phyloP scores from a whole-genome alignment of 2,888 invertebrate genomes.

The Campaea margaritaria region DNA sequence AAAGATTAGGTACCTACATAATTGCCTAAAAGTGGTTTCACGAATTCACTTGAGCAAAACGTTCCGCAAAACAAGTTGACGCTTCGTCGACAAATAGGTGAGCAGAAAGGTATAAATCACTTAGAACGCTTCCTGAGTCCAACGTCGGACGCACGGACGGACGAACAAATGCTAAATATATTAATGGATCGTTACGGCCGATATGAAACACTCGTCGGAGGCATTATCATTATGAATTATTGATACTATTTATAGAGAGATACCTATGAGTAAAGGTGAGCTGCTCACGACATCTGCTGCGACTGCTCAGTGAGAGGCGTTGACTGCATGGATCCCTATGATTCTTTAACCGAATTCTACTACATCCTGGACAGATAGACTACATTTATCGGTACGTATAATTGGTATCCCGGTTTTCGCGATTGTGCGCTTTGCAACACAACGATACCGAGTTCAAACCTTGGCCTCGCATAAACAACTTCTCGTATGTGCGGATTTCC shows the following conservation, averaged over 20 bases:
- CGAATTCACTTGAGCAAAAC: conserved; percentile 19
- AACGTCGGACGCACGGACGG: conserved; percentile 22
- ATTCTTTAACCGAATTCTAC: too few relatives aligned
- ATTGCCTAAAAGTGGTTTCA: conserved; percentile 21
- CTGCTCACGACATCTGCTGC: too few relatives aligned
- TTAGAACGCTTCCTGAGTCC: conserved; percentile 35
- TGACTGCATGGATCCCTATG: too few relatives aligned
- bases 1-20: too few relatives aligned
- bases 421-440: too few relatives aligned
- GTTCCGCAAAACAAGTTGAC: conserved; percentile 15
- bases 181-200: conserved; percentile 41
- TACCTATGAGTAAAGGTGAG: conserved; percentile 2
- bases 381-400: too few relatives aligned
- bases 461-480: too few relatives aligned
- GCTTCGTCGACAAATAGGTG: conserved; percentile 38
- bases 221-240: conserved; percentile 43
- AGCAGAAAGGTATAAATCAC: conserved; percentile 40
- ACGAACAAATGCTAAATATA: conserved; percentile 42
- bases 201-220: conserved; percentile 44
- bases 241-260: conserved; percentile 10
- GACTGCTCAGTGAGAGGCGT: too few relatives aligned
- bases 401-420: too few relatives aligned
- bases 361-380: too few relatives aligned
- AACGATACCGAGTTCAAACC: too few relatives aligned
- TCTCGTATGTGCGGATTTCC: too few relatives aligned